These are phyloP conservation scores for Alethe castanea DNA, from an alignment of 2,113 vertebrate genomes.

Conservation along the genomic window DNA sequence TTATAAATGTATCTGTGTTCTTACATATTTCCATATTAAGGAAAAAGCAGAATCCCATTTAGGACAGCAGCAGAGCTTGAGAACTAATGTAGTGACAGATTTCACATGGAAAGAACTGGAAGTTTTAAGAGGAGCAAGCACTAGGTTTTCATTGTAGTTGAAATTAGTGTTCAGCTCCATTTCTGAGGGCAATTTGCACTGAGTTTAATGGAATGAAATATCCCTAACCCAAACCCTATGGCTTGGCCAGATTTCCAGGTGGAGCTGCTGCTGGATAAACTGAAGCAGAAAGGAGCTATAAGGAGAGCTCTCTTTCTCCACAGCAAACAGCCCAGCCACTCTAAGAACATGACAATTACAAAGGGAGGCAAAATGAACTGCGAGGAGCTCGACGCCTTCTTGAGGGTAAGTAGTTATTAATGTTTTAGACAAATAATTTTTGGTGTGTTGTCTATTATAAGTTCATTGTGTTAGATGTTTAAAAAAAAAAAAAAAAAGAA, in stretches of 20 bases:
- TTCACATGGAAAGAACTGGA: background rate
- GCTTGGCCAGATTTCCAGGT: conserved; percentile 85
- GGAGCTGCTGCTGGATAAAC: conserved; percentile 89
- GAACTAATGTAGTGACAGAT: background rate
- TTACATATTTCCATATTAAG: background rate
- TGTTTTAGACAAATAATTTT: background rate
- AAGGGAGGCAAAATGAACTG: conserved; percentile 78
- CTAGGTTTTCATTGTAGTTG: background rate
- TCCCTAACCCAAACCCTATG: conserved; percentile 19
- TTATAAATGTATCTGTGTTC: background rate
- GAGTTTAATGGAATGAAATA: background rate
- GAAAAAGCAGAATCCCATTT: background rate
- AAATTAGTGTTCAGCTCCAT: background rate
- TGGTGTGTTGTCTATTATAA: background rate
- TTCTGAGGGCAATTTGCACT: background rate
- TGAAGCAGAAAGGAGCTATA: conserved; percentile 93
- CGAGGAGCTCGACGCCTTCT: conserved; percentile 86
- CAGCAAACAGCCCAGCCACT: conserved; percentile 75
- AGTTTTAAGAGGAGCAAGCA: background rate
- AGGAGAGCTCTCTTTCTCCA: conserved; percentile 91
- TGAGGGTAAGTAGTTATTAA: conserved; percentile 77
- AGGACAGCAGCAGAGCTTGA: background rate
- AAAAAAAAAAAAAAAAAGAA: background rate
- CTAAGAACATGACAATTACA: conserved; percentile 85
- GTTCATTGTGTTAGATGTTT: background rate